Base-by-base conservation (phyloP, 1,140 invertebrate species). In the Neelides sp. region DNA sequence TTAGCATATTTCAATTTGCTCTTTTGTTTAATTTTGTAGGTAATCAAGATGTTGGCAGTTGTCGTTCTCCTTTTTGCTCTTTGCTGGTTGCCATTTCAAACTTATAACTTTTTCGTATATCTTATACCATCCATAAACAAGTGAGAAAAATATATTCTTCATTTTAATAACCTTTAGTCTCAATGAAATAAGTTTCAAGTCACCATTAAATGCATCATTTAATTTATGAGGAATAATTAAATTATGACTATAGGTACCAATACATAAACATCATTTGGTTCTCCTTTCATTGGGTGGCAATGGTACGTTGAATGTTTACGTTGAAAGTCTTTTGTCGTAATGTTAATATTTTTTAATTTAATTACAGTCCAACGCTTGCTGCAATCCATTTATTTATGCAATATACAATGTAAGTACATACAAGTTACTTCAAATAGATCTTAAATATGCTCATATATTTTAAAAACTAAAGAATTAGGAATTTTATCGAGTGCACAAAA, bases 351-450 rank as follows among this genome's bases (percentile, higher is more conserved):
- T 51, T 32, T 32, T 32, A 32, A 8, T 32, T 32, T 32, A 32
- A 8, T 32, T 32, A 8, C 28, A 83, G 79, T n/a, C n/a, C 56
- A 87, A 87, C 64, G 85, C 82, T 39, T 86, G 83, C 61, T 84
- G 82, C 64, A 88, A 88, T 67, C 83, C 83, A 0, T 85, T 88
- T 61, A 85, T 87, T 54, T 87, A 87, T 62, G 83, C 82, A 12
- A 81, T 87, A 54, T 84, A 84, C 58, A 87, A 86, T 24, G 56
- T 58, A 47, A 54, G 55, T n/a, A n/a, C n/a, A n/a, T n/a, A n/a
- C n/a, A n/a, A n/a, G n/a, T n/a, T n/a, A n/a, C n/a, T n/a, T n/a
- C n/a, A n/a, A n/a, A n/a, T n/a, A n/a, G n/a, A n/a, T n/a, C n/a
- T n/a, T n/a, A n/a, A n/a, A n/a, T n/a, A n/a, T n/a, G n/a, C n/a